Evolutionary conservation across 2,113 vertebrate species (phyloP).

Genomic region (Pygoscelis antarcticus): DNA sequence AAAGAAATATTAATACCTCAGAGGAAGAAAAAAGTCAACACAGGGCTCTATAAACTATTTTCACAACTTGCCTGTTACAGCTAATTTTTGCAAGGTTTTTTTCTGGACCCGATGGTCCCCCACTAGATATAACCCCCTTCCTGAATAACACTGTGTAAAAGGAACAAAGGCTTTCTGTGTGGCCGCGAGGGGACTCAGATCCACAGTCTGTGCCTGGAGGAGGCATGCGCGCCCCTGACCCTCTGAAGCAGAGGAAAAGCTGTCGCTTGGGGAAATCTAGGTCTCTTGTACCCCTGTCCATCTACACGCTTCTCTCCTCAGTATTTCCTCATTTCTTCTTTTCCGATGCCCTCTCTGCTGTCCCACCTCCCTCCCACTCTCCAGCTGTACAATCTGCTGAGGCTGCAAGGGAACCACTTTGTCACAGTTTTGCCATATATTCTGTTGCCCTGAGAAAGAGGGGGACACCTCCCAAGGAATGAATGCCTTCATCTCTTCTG

Average conservation of each 20-base stretch:
- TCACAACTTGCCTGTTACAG: neutral
- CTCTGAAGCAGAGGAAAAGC: neutral
- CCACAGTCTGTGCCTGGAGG: neutral
- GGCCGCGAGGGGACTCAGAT: rapidly evolving
- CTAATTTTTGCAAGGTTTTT: neutral
- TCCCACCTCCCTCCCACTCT: neutral
- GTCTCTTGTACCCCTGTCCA: neutral
- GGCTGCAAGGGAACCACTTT: neutral
- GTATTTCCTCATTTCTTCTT: neutral
- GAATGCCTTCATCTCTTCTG: neutral
- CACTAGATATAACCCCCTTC: neutral
- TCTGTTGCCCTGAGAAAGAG: neutral
- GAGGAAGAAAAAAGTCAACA: neutral
- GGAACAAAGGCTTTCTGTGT: neutral
- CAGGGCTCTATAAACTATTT: neutral
- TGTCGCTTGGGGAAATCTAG: neutral
- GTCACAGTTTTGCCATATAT: neutral
- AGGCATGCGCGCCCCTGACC: neutral
- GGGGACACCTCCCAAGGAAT: neutral
- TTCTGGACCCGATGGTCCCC: rapidly evolving
- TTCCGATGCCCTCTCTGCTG: neutral
- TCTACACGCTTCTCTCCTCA: neutral
- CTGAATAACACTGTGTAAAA: neutral
- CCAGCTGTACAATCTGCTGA: neutral
- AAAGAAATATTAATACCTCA: neutral